Evolutionary conservation across 2,113 vertebrate genomes (phyloP), one percentile per base, ranked within the genome.

Genomic region (Melanocharis versteri): DNA sequence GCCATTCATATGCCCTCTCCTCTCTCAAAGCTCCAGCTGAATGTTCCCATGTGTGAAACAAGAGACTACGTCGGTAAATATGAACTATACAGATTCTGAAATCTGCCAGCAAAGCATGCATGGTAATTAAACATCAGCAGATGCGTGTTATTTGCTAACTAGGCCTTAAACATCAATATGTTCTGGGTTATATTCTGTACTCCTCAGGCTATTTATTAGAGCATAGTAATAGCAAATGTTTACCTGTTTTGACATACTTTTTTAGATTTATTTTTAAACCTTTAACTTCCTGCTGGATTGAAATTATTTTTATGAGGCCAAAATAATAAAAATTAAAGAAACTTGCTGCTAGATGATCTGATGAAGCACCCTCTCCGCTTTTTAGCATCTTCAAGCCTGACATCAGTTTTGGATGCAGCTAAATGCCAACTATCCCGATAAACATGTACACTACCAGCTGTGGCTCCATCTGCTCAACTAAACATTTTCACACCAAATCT

Each of bases 371-470:
- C 71, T n/a, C 57, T 93, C 87, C 28, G 65, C 81, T 97, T 96
- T 97, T 97, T 96, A 97, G 95, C 91, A 88, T 98, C 96, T 97
- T 98, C 91, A 84, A 97, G 97, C 95, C 96, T 98, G 97, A 96
- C 97, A 97, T 88, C 96, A 97, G 97, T 97, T 98, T 97, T 97
- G 97, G 97, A 98, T 94, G 95, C 95, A 97, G 93, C 83, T 97
- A 98, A 98, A 98, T 98, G 97, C 97, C 97, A 98, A 85, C 96
- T 96, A 97, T 97, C 97, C 98, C 97, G 95, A 97, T 97, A 98
- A 98, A 98, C 98, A 98, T 98, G 97, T 96, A 94, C 96, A 96
- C 88, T 96, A 98, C 98, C 98, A 98, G 98, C 98, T 99, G 98
- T 97, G 97, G 97, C 97, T 97, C 98, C 99, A 98, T 99, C 99